These are phyloP conservation scores for Chrysemys picta DNA, from an alignment of 2,113 vertebrate species.

Conservation along the genomic window DNA sequence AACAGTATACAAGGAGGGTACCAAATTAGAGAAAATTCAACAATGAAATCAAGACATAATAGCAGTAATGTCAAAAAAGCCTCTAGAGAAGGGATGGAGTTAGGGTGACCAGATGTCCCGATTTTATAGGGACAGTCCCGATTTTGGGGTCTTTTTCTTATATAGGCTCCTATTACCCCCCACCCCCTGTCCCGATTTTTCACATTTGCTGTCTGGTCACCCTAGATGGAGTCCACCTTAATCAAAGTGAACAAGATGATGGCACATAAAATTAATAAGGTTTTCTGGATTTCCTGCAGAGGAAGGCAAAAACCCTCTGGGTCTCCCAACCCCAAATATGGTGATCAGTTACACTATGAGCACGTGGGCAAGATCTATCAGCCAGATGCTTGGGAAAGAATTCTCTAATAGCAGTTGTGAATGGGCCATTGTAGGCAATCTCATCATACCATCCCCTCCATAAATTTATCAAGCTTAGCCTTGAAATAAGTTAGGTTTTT, in stretches of 20 bases:
- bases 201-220: too few relatives aligned
- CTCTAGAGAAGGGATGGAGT: background rate
- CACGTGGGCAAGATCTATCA: too few relatives aligned
- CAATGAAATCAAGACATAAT: background rate
- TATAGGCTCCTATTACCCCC: too few relatives aligned
- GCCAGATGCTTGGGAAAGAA: background rate
- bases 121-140: too few relatives aligned
- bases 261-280: background rate
- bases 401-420: background rate
- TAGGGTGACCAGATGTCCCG: too few relatives aligned
- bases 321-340: too few relatives aligned
- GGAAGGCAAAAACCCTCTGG: too few relatives aligned
- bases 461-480: background rate
- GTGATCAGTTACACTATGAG: too few relatives aligned
- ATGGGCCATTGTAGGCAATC: background rate
- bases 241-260: background rate
- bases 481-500: background rate
- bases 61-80: background rate
- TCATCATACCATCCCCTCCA: background rate
- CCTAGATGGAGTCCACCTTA: background rate
- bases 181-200: too few relatives aligned
- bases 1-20: conserved; percentile 1
- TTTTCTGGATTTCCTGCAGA: background rate
- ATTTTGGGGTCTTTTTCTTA: too few relatives aligned
- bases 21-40: background rate